A percentile compares a stretch with the other conserved stretches of the same genome.
Conservation (phyloP, 2,113 vertebrate genomes). For the Junco hyemalis region DNA sequence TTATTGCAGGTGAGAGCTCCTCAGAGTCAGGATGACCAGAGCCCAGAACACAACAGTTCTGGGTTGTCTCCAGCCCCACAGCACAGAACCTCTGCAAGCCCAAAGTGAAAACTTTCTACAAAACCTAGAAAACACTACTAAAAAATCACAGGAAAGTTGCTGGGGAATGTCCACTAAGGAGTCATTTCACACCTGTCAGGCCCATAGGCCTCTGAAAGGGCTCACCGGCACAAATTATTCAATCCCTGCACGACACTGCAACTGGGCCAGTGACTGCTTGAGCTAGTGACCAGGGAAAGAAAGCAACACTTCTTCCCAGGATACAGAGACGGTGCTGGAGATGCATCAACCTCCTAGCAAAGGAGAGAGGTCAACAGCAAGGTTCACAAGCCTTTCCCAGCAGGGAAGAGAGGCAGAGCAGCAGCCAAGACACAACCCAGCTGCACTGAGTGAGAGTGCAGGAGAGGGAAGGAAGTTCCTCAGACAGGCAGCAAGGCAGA, state of each 20-base stretch:
- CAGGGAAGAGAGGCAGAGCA: background rate
- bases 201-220: background rate
- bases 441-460: fast-evolving
- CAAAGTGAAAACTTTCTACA: background rate
- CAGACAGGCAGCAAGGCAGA: background rate
- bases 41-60: background rate
- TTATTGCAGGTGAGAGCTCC: background rate
- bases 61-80: fast-evolving
- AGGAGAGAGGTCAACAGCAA: background rate
- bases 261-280: background rate
- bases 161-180: background rate
- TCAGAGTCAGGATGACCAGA: background rate
- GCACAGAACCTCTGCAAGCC: background rate
- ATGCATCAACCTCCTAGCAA: background rate
- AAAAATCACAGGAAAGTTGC: background rate
- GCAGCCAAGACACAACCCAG: background rate
- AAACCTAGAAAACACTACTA: background rate
- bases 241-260: background rate
- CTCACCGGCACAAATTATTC: background rate
- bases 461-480: background rate
- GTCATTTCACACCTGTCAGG: background rate
- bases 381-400: background rate
- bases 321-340: background rate
- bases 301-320: background rate
- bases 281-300: background rate